Evolutionary conservation across 2,797 vertebrate species (phyloP).

Genomic region (Chiloscyllium punctatum): DNA sequence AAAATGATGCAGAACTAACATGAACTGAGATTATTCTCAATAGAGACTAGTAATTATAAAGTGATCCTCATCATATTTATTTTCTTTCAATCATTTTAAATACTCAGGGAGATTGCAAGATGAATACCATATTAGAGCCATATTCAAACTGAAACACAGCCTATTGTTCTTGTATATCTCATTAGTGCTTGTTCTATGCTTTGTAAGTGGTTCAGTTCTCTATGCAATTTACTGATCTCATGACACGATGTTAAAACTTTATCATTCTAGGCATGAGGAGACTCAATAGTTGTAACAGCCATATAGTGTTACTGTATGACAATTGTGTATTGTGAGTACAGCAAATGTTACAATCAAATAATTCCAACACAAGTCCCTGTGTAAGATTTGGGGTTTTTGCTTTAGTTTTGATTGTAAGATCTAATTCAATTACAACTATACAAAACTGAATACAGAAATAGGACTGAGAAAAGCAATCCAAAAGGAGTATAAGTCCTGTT

Average conservation of each 20-base stretch:
- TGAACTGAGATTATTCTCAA: not conserved
- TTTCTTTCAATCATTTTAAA: constrained; percentile 17
- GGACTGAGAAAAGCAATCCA: too few species aligned
- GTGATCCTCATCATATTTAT: not conserved
- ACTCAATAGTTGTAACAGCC: not conserved
- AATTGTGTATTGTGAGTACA: not conserved
- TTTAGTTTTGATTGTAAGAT: too few species aligned
- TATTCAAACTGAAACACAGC: not conserved
- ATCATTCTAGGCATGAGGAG: not conserved
- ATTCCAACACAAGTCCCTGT: not conserved
- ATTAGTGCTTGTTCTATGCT: not conserved
- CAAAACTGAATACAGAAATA: too few species aligned
- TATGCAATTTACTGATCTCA: not conserved
- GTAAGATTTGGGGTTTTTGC: too few species aligned
- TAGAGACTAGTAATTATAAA: not conserved
- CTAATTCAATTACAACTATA: too few species aligned
- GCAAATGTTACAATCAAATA: not conserved
- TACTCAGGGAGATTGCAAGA: not conserved
- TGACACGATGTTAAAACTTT: not conserved
- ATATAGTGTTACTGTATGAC: not conserved
- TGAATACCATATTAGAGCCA: not conserved
- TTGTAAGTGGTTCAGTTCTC: not conserved
- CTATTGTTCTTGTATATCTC: not conserved
- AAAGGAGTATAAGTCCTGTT: too few species aligned
- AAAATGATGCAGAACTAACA: not conserved